Evolutionary conservation across 2,113 vertebrate species (phyloP).

Genomic region (Nicator chloris): DNA sequence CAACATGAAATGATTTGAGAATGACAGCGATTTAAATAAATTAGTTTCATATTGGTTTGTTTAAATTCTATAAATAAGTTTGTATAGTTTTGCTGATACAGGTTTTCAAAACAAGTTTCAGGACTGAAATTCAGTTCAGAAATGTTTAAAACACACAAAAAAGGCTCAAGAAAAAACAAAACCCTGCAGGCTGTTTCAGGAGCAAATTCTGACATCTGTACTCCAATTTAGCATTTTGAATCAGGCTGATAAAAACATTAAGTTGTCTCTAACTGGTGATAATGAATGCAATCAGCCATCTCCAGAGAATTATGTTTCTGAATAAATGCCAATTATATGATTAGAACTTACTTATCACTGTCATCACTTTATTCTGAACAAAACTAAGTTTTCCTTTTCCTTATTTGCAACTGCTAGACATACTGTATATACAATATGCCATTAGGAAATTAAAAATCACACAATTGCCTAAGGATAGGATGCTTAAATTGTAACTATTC

Average conservation of each 20-base stretch:
- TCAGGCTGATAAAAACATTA: not conserved
- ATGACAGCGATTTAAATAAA: not conserved
- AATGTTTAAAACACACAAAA: not conserved
- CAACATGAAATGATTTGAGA: not conserved
- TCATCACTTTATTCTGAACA: not conserved
- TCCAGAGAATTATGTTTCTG: not conserved
- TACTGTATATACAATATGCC: not conserved
- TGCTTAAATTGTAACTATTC: not conserved
- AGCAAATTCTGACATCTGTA: not conserved
- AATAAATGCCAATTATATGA: slow-evolving; percentile 32
- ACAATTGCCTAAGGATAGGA: not conserved
- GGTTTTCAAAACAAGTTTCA: not conserved
- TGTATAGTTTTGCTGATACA: not conserved
- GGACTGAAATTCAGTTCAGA: not conserved
- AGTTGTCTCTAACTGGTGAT: not conserved
- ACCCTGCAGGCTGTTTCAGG: not conserved
- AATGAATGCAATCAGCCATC: not conserved
- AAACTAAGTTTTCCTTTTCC: not conserved
- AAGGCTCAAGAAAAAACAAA: not conserved
- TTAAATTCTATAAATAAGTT: not conserved
- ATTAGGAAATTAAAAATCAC: not conserved
- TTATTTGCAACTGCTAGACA: not conserved
- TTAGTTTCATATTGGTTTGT: not conserved
- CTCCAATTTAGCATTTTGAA: not conserved
- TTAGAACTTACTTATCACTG: not conserved